Base-by-base conservation (phyloP, 2,113 vertebrate genomes). In the Planiliza haematocheilus region DNA sequence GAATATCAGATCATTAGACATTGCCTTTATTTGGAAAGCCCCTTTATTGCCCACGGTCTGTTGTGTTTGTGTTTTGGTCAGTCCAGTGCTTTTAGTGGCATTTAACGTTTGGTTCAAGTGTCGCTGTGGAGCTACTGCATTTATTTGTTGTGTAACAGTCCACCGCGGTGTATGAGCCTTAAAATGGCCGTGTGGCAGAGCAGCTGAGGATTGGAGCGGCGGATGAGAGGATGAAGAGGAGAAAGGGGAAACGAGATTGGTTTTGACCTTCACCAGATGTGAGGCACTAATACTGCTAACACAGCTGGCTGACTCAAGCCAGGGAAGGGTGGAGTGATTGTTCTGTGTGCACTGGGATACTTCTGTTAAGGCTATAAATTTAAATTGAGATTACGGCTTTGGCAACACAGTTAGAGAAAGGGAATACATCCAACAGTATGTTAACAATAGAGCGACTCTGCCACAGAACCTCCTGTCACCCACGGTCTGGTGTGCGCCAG, bases 231-330 rank as follows among this genome's bases (percentile, higher is more conserved):
- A 66, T 74, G 74, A 76, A 56, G 59, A 49, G 58, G 55, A 77
- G 38, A 45, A 68, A 77, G 20, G 64, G 74, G 50, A 75, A 11
- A 49, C 64, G 66, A 86, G 85, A 88, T 88, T 86, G 83, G 21
- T 71, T 82, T 81, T 82, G 86, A 86, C 84, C 88, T 85, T 67
- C 70, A 73, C 36, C 66, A 62, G 80, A 78, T 77, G 77, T 68
- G 66, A 74, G 66, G 42, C 51, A 56, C 58, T 66, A 80, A 85
- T 78, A 46, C 69, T 63, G 52, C 7, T n/a, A 72, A 81, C 82
- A 53, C 67, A 81, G 45, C 63, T 84, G 82, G 63, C 58, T 64
- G 74, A 56, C 3, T 14, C 51, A 50, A 68, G 52, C 9, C 41
- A 62, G 55, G 53, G 16, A 52, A 41, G 18, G 11, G 48, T n/a